Base-by-base conservation (phyloP, 2,888 invertebrate genomes). In the Drosophila lutescens region DNA sequence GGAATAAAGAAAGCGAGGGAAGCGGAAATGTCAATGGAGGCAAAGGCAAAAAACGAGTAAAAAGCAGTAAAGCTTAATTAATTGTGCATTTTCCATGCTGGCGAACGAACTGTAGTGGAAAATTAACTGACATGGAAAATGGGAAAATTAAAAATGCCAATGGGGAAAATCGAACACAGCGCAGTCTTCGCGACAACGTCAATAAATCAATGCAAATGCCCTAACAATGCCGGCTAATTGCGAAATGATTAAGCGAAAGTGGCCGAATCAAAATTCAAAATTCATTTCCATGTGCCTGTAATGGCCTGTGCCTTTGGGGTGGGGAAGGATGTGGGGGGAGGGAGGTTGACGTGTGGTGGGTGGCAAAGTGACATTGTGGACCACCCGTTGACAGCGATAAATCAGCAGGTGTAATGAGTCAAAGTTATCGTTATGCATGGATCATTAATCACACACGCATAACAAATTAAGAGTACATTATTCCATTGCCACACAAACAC, bases 391-490 rank as follows among this genome's bases (percentile, higher is more conserved):
- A 83, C 89, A 83, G 81, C 87, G 58, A 74, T 80, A 83, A 88
- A 80, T 88, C 83, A 86, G 78, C 88, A 80, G 70, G 75, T 82
- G 75, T 80, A 80, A 86, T 88, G 85, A 80, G 88, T 88, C 82
- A 86, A 86, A 86, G 84, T 61, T 78, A 83, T 77, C 60, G 77
- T 80, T 65, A 38, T 59, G 70, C 69, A 68, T 54, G 66, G 46
- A 80, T 80, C 87, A 82, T 82, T 82, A 82, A 88, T 82, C 82
- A 88, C 84, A 86, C 84, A 71, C 67, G 74, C 70, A 86, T 83
- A 83, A 77, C 82, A 78, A 82, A 82, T 82, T 88, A 88, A 86
- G 74, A 82, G 75, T 86, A 86, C 88, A 82, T 88, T 88, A 82
- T 86, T 86, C 70, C 84, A 73, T 70, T 86, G 73, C 67, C 74